Percentiles rank a stretch among this genome's conserved stretches.
Conservation (phyloP, 2,113 vertebrate genomes). For the Indri indri region DNA sequence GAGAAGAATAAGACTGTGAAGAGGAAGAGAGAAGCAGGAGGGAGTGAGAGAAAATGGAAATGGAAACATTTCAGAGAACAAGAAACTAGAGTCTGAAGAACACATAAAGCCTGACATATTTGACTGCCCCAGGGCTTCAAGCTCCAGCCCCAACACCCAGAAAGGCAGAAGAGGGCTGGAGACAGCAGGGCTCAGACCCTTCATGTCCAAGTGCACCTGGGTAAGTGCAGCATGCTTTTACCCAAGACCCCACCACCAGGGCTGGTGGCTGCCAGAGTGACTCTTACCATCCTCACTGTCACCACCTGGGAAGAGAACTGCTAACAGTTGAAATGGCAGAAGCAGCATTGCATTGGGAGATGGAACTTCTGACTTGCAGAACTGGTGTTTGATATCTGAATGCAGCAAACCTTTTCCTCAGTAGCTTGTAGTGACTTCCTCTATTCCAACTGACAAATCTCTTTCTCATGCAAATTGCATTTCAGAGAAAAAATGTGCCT, state of each 20-base stretch:
- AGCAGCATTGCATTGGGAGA: neutral
- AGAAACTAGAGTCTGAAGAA: too few species aligned
- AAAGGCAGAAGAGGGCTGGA: neutral
- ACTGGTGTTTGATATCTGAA: neutral
- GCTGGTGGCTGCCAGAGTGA: neutral
- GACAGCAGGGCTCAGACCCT: neutral
- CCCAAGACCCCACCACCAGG: neutral
- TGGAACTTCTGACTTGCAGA: neutral
- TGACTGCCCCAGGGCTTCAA: neutral
- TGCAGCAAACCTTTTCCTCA: neutral
- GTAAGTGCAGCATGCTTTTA: neutral
- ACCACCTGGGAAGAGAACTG: neutral
- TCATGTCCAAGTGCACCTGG: accelerated
- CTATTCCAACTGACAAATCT: neutral
- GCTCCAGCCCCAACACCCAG: neutral
- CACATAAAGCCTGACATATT: neutral
- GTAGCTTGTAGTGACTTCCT: neutral
- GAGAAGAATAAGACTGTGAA: neutral
- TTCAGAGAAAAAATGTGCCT: neutral
- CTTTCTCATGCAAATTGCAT: neutral
- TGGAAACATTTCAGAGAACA: neutral
- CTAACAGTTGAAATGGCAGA: neutral
- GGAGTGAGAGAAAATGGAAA: too few species aligned
- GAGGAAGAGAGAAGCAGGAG: neutral
- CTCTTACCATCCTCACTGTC: neutral